Evolutionary conservation across 2,797 vertebrate genomes (phyloP).

Genomic region (Anableps anableps): DNA sequence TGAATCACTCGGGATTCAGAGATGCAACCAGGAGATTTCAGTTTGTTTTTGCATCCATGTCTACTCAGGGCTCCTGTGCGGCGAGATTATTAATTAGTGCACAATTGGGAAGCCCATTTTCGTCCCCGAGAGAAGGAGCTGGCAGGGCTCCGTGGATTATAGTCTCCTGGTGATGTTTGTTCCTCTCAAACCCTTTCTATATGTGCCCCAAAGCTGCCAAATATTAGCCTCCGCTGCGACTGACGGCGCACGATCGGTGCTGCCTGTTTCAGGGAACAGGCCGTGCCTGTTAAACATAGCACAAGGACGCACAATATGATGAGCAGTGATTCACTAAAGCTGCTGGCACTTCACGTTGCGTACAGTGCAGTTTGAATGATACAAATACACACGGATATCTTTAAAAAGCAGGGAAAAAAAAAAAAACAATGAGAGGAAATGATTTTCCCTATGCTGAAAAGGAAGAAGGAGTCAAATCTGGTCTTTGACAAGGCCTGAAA

Average conservation of each 20-base stretch:
- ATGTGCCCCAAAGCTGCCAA: constrained; percentile 30
- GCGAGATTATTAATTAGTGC: constrained; percentile 81
- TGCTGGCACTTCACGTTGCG: constrained; percentile 52
- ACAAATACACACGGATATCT: constrained; percentile 34
- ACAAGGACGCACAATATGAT: constrained; percentile 61
- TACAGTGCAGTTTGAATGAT: constrained; percentile 52
- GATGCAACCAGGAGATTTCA: constrained; percentile 77
- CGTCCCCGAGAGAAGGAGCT: constrained; percentile 65
- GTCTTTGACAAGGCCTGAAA: constrained; percentile 57
- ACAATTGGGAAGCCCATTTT: constrained; percentile 65
- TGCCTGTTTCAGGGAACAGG: constrained; percentile 54
- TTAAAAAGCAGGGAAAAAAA: constrained; percentile 18
- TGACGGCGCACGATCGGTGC: constrained; percentile 48
- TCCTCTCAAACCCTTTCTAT: constrained; percentile 47
- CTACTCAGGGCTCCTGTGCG: constrained; percentile 66
- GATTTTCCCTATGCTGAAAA: constrained; percentile 52
- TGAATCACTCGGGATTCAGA: constrained; percentile 80
- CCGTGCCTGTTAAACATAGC: constrained; percentile 51
- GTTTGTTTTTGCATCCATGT: constrained; percentile 77
- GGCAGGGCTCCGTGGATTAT: constrained; percentile 60
- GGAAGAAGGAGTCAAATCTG: constrained; percentile 59
- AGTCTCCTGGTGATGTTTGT: constrained; percentile 52
- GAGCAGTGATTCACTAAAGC: constrained; percentile 42
- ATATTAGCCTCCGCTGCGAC: constrained; percentile 52
- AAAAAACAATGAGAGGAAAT: constrained; percentile 70